Percentiles rank a stretch among this genome's conserved stretches.
Conservation (phyloP, 2,113 vertebrate species). For the Pygoscelis adeliae region DNA sequence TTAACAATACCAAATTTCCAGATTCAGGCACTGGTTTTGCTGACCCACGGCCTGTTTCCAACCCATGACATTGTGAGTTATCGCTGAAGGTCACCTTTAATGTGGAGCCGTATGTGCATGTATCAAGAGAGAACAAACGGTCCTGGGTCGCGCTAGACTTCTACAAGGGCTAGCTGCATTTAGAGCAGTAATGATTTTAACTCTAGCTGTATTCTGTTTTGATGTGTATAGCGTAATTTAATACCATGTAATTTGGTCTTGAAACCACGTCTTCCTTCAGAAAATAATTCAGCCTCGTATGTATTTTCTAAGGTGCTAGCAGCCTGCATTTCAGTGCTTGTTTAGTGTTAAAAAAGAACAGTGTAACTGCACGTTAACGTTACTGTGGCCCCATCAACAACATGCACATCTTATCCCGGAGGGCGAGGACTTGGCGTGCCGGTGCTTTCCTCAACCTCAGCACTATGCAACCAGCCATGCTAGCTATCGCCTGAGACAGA, state of each 20-base stretch:
- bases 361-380: fast-evolving
- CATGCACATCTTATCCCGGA: neutral
- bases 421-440: neutral
- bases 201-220: neutral
- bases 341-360: fast-evolving
- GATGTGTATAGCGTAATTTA: neutral
- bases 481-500: fast-evolving
- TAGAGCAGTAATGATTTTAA: neutral
- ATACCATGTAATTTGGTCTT: neutral
- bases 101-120: fast-evolving
- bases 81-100: neutral
- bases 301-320: neutral
- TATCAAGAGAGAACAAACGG: neutral
- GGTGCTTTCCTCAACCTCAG: neutral
- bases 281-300: neutral
- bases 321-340: neutral
- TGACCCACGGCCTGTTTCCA: neutral
- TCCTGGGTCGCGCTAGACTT: neutral
- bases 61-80: neutral
- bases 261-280: neutral
- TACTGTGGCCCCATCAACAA: neutral
- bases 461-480: neutral
- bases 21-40: neutral
- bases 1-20: neutral
- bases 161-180: neutral